A percentile compares a stretch with the other conserved stretches of the same genome.
These are phyloP conservation scores for Acyrthosiphon pisum DNA, from an alignment of 1,140 invertebrate species.

Conservation along the genomic window DNA sequence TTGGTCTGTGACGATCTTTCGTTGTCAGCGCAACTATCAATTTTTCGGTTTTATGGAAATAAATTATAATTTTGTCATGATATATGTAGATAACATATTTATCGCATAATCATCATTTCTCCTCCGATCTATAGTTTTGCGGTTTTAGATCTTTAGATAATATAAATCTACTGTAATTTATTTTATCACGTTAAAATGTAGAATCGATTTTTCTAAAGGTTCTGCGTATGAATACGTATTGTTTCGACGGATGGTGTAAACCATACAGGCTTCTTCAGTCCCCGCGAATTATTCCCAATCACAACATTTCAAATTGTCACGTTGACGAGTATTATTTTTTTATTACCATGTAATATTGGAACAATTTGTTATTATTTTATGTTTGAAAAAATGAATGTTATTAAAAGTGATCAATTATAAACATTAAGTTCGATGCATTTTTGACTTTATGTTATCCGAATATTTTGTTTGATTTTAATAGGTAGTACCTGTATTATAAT, in stretches of 20 bases:
- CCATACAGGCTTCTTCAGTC: background rate
- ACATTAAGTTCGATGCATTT: background rate
- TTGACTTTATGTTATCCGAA: background rate
- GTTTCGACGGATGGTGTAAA: background rate
- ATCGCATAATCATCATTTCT: background rate
- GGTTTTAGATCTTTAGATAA: background rate
- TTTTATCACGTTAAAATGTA: background rate
- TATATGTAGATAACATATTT: too few species aligned
- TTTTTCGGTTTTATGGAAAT: background rate
- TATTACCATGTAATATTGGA: background rate
- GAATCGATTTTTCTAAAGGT: background rate
- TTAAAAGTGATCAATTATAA: background rate
- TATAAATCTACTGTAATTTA: background rate
- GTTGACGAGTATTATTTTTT: too few species aligned
- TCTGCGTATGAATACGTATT: background rate
- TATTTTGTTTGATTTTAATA: background rate
- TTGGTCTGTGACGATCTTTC: background rate
- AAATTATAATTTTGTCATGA: background rate
- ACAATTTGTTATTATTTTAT: background rate
- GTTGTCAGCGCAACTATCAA: background rate
- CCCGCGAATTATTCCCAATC: background rate
- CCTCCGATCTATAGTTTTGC: background rate
- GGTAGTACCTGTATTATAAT: too few species aligned
- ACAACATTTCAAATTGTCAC: background rate
- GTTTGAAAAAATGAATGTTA: background rate